These are phyloP conservation scores for Dynastes grantii DNA, from an alignment of 2,888 invertebrate genomes.

Conservation along the genomic window DNA sequence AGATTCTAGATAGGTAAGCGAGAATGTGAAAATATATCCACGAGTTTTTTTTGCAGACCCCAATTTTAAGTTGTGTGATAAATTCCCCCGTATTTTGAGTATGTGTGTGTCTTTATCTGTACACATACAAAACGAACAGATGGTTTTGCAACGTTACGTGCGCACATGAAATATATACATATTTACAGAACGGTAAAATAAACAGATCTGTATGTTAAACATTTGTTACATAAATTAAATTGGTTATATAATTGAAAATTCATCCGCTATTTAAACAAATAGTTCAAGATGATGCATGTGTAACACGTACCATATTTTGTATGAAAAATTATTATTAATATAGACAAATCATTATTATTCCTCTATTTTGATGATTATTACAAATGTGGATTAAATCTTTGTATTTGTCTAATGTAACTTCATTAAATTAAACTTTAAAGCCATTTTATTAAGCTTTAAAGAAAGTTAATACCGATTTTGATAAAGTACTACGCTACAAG, in stretches of 20 bases:
- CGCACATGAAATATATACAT: conserved; percentile 21
- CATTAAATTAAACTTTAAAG: neutral
- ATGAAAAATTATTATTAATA: too few relatives aligned
- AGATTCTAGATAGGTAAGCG: conserved; percentile 23
- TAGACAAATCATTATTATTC: too few relatives aligned
- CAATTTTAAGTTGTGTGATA: conserved; percentile 23
- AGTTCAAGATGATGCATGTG: neutral
- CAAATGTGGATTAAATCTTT: too few relatives aligned
- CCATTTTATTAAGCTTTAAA: conserved; percentile 18
- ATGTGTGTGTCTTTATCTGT: neutral
- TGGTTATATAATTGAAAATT: conserved; percentile 20
- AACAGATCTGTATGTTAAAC: conserved; percentile 26
- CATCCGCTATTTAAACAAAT: conserved; percentile 8
- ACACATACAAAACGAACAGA: conserved; percentile 5
- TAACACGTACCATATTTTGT: too few relatives aligned
- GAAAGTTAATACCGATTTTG: neutral
- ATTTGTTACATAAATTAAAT: conserved; percentile 30
- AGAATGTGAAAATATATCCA: conserved; percentile 30
- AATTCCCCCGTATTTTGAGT: too few relatives aligned
- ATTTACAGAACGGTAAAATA: conserved; percentile 30
- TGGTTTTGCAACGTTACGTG: conserved; percentile 24
- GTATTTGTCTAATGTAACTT: too few relatives aligned
- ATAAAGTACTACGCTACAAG: too few relatives aligned
- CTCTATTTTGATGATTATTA: too few relatives aligned
- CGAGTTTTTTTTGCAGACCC: conserved; percentile 26